phyloP scores from a whole-genome alignment of 2,113 vertebrate genomes.

The Melanerpes formicivorus region DNA sequence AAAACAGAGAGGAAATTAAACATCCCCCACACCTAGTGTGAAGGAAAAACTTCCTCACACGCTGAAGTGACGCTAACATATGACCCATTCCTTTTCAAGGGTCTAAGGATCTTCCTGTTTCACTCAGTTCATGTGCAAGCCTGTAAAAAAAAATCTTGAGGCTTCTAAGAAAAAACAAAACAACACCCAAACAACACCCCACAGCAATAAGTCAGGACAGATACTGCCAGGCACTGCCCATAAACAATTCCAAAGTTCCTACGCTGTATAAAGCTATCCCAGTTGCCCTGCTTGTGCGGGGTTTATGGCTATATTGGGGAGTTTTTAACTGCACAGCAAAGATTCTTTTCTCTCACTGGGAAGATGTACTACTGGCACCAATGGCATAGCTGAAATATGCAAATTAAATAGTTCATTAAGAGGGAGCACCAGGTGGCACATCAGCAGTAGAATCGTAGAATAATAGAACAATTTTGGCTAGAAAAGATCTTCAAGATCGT shows the following conservation, averaged over 20 bases:
- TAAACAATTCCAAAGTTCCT: background rate
- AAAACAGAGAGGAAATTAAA: background rate
- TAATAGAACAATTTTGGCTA: too few relatives aligned
- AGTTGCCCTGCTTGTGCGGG: background rate
- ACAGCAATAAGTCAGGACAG: background rate
- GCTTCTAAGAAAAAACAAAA: background rate
- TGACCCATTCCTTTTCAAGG: background rate
- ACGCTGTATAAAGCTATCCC: background rate
- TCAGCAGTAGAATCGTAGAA: background rate
- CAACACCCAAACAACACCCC: background rate
- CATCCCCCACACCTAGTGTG: background rate
- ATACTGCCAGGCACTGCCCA: rapidly evolving
- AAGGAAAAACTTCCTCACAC: background rate
- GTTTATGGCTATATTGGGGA: background rate
- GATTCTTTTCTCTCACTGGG: background rate
- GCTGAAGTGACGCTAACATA: background rate
- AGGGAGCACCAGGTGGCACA: rapidly evolving
- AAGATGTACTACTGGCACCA: background rate
- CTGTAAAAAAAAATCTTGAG: background rate
- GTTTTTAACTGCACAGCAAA: background rate
- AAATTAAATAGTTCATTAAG: background rate
- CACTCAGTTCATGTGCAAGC: background rate
- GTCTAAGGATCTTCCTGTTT: background rate
- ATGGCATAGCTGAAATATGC: too few relatives aligned
- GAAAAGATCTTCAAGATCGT: too few relatives aligned